Percentiles rank a stretch among this genome's conserved stretches.
Evolutionary conservation across 2,113 vertebrate genomes (phyloP).

Genomic region (Morone saxatilis): DNA sequence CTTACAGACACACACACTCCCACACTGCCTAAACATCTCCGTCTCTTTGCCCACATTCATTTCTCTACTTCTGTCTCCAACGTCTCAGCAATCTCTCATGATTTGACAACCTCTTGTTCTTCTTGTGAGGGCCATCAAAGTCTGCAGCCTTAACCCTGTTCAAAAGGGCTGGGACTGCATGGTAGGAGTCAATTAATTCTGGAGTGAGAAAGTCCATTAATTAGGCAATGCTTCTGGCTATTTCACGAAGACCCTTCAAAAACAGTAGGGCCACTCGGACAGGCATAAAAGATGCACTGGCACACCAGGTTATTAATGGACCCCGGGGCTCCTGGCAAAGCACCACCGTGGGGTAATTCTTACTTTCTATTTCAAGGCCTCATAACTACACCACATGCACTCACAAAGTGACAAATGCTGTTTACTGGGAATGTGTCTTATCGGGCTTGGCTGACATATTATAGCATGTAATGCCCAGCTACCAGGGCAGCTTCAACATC

Average conservation of each 20-base stretch:
- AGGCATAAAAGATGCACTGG: constrained; percentile 71
- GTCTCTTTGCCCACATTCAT: constrained; percentile 37
- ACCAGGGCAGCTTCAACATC: constrained; percentile 12
- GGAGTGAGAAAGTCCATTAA: constrained; percentile 74
- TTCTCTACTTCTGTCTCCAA: constrained; percentile 38
- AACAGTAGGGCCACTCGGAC: constrained; percentile 61
- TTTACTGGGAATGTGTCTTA: constrained; percentile 52
- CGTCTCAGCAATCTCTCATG: constrained; percentile 56
- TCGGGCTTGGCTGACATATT: constrained; percentile 22
- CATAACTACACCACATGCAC: constrained; percentile 45
- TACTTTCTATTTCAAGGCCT: constrained; percentile 63
- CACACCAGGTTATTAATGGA: constrained; percentile 79
- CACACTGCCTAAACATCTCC: constrained; percentile 37
- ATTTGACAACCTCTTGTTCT: constrained; percentile 64
- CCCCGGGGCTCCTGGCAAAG: constrained; percentile 49
- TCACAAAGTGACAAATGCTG: constrained; percentile 60
- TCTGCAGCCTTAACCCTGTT: constrained; percentile 58
- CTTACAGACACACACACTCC: constrained; percentile 34
- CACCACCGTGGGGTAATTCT: constrained; percentile 57
- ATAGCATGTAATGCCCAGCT: constrained; percentile 28
- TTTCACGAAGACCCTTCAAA: constrained; percentile 67
- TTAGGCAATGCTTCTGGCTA: constrained; percentile 76
- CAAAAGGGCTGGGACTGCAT: constrained; percentile 58
- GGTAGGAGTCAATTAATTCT: constrained; percentile 76
- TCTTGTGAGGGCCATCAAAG: constrained; percentile 72